These are phyloP conservation scores for Cerastis leucographa DNA, from an alignment of 2,888 invertebrate species.

Conservation along the genomic window DNA sequence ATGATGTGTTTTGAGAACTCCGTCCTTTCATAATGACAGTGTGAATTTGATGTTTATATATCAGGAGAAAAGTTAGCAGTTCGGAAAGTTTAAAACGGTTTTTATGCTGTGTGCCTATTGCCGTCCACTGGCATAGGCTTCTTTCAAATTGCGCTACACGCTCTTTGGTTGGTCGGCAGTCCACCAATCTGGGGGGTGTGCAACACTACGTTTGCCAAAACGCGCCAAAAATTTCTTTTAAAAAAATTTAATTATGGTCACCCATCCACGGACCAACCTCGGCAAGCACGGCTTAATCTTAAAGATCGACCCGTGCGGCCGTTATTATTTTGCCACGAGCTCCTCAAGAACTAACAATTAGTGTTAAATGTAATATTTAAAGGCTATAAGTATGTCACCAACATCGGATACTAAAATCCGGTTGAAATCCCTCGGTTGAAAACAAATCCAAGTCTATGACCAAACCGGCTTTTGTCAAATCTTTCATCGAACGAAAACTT, in stretches of 20 bases:
- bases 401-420: background rate
- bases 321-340: too few species aligned
- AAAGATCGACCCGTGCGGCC: too few species aligned
- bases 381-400: background rate
- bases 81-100: background rate
- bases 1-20: conserved; percentile 17
- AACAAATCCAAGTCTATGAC: background rate
- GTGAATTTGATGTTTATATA: conserved; percentile 11
- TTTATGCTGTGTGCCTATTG: background rate
- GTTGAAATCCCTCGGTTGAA: background rate
- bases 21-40: background rate
- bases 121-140: background rate
- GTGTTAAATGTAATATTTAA: too few species aligned
- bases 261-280: too few species aligned
- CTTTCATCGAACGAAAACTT: conserved; percentile 1
- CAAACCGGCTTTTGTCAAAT: background rate
- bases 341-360: too few species aligned
- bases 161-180: background rate
- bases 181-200: background rate
- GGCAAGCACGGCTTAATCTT: too few species aligned
- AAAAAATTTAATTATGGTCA: too few species aligned
- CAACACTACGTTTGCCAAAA: background rate
- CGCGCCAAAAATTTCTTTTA: background rate
- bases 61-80: background rate
- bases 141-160: background rate